phyloP scores from a whole-genome alignment of 2,113 vertebrate species.

The Muscicapa adusta region DNA sequence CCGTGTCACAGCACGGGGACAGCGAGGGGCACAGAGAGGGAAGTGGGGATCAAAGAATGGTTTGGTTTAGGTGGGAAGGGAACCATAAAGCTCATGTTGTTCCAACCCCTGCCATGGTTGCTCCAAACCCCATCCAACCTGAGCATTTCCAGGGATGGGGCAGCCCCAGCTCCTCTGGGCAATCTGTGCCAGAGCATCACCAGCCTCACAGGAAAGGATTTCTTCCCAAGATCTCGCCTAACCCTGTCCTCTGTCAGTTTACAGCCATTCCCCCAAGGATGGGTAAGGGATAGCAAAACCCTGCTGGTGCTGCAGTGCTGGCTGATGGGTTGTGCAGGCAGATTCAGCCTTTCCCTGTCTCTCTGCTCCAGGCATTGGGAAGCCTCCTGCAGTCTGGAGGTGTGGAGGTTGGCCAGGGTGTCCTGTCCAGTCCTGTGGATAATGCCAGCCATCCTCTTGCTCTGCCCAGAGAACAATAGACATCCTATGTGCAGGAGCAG shows the following conservation, averaged over 20 bases:
- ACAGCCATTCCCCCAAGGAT: not conserved
- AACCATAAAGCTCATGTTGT: not conserved
- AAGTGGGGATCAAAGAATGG: not conserved
- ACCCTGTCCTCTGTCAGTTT: not conserved
- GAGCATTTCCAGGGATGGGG: not conserved
- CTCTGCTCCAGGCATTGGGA: not conserved
- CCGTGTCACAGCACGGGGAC: not conserved
- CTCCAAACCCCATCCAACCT: not conserved
- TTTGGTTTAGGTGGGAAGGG: not conserved
- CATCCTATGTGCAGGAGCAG: not conserved
- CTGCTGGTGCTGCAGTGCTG: not conserved
- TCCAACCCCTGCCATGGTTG: accelerated
- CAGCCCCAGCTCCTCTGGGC: not conserved
- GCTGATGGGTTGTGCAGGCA: accelerated
- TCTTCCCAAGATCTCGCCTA: not conserved
- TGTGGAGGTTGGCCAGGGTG: not conserved
- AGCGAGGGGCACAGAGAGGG: not conserved
- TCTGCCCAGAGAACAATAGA: not conserved
- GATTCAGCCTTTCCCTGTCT: not conserved
- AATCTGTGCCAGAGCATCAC: not conserved
- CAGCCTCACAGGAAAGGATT: not conserved
- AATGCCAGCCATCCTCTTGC: not conserved
- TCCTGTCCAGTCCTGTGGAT: not conserved
- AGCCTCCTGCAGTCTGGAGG: not conserved
- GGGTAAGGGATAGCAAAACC: not conserved